Conservation (phyloP, 2,888 invertebrate genomes). For the Acholoe squamosa region DNA sequence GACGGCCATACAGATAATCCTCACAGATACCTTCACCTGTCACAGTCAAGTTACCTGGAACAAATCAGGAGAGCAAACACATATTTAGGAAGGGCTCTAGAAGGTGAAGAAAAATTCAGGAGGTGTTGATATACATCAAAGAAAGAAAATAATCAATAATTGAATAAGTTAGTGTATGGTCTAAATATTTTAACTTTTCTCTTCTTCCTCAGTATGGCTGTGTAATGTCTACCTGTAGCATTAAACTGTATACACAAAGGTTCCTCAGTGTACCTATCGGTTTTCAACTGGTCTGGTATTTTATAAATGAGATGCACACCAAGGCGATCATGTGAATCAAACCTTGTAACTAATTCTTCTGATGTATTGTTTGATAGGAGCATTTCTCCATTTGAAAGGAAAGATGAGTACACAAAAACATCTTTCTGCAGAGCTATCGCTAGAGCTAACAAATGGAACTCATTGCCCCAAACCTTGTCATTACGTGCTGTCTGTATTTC, state of each 20-base stretch:
- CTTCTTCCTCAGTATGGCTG: slow-evolving; percentile 21
- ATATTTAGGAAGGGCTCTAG: too few relatives aligned
- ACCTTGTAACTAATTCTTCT: neutral
- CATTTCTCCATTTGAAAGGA: neutral
- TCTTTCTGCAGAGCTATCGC: too few relatives aligned
- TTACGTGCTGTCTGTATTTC: neutral
- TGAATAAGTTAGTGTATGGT: slow-evolving; percentile 34
- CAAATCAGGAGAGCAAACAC: too few relatives aligned
- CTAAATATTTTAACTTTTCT: neutral
- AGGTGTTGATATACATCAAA: too few relatives aligned
- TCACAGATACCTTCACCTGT: neutral
- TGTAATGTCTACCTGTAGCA: neutral
- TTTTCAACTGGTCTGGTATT: neutral
- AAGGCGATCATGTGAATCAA: neutral
- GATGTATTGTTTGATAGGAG: neutral
- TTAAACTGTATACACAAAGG: neutral
- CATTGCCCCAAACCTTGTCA: slow-evolving; percentile 6
- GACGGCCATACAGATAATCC: neutral
- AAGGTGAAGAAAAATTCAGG: too few relatives aligned
- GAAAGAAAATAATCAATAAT: neutral
- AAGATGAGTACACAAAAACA: slow-evolving; percentile 6
- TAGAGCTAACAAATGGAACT: neutral
- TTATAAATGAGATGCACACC: neutral
- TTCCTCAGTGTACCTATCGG: neutral
- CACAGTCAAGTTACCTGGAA: neutral